Percentiles rank a stretch among this genome's conserved stretches.
Evolutionary conservation across 2,797 vertebrate genomes (phyloP).

Genomic region (Poecilia picta): DNA sequence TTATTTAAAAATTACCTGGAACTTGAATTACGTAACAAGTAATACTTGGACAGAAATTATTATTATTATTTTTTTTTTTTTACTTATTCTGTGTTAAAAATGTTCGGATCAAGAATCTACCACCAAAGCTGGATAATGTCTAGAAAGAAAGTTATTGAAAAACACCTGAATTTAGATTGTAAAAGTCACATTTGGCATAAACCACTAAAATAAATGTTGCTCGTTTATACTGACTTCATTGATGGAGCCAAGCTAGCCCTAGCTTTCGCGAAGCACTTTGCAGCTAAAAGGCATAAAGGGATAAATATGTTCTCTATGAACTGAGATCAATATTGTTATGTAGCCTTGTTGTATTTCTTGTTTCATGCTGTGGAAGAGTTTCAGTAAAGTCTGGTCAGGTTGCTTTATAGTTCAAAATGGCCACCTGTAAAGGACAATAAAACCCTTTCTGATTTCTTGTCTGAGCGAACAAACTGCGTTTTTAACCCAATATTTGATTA

Average conservation of each 20-base stretch:
- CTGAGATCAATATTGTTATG: not conserved
- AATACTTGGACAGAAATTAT: not conserved
- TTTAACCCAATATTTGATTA: not conserved
- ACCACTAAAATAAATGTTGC: not conserved
- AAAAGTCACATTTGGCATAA: not conserved
- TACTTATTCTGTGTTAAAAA: not conserved
- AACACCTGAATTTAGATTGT: not conserved
- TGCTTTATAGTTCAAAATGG: not conserved
- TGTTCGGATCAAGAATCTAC: not conserved
- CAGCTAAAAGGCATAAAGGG: not conserved
- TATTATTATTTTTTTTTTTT: not conserved
- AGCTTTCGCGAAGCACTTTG: not conserved
- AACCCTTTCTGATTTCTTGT: not conserved
- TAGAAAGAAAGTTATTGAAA: not conserved
- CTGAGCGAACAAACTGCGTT: not conserved
- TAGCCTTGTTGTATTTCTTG: not conserved
- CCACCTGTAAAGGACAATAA: not conserved
- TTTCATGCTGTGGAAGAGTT: not conserved
- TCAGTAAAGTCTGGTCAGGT: not conserved
- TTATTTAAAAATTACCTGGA: not conserved
- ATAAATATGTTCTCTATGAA: not conserved
- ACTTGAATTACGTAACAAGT: not conserved
- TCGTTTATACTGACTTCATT: not conserved
- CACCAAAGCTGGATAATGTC: not conserved
- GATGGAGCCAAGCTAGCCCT: not conserved